Evolutionary conservation across 1,140 invertebrate species (phyloP), one percentile per base, ranked within the genome.

Genomic region (Euwallacea fornicatus): DNA sequence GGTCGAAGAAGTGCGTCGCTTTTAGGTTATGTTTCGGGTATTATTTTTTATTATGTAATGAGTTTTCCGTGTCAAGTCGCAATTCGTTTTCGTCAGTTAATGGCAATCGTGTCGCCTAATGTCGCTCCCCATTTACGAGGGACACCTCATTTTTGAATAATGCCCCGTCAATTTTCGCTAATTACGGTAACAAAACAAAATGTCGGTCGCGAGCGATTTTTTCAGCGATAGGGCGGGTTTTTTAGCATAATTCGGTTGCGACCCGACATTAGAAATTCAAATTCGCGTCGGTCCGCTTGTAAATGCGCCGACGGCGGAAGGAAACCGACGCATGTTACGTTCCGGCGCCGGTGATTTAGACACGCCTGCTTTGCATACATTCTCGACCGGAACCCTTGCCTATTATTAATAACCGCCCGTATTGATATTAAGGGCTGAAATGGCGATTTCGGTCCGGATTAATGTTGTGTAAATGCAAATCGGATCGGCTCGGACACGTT

Each of bases 241-340:
- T 58, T 66, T 66, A 47, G 70, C 59, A 66, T 72, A 72, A 66
- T 66, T 72, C 64, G 64, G 56, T 73, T 65, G 72, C 61, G 58
- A 43, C 58, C 15, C 44, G 65, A 58, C 63, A 78, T 78, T 78
- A 76, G 76, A 76, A 79, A 74, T 79, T 76, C 73, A 78, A 78
- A 79, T 79, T 72, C 56, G 72, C 63, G 72, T 75, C 71, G 77
- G 78, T 78, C 74, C 73, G 77, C 76, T 79, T 71, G 59, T 71
- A 75, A 76, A 76, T 76, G 69, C 76, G 69, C 73, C 73, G 75
- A 73, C 76, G 74, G 72, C 74, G 73, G 68, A 72, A 77, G 75
- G 71, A 62, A 74, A 78, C 78, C 74, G 76, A 76, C 77, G 77
- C 76, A 71, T 63, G 66, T 77, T 79, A 77, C 78, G 76, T 79